phyloP scores from a whole-genome alignment of 2,888 invertebrate genomes.

The Philaethria dido region DNA sequence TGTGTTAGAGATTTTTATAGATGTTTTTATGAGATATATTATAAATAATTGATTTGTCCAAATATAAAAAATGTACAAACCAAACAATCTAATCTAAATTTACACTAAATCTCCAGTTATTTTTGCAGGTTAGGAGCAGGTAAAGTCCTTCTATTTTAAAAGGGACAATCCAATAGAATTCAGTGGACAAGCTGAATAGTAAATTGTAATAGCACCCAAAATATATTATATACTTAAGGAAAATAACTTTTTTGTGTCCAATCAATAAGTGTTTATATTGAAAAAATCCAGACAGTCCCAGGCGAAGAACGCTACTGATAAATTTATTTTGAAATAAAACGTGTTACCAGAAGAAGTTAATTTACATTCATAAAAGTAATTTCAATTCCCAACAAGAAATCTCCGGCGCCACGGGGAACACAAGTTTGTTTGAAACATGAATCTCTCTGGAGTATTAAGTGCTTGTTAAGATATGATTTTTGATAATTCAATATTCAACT shows the following conservation, averaged over 20 bases:
- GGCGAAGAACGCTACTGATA: background rate
- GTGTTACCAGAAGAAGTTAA: constrained; percentile 1
- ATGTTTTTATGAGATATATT: too few relatives aligned
- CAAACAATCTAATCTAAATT: too few relatives aligned
- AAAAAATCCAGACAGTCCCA: background rate
- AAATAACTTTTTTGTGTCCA: background rate
- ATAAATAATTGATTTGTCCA: too few relatives aligned
- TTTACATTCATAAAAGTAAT: constrained; percentile 16
- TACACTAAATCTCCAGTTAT: background rate
- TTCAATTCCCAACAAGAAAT: constrained; percentile 12
- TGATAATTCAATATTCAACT: constrained; percentile 6
- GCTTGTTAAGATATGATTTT: constrained; percentile 11
- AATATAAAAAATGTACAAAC: too few relatives aligned
- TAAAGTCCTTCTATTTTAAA: background rate
- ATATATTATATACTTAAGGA: background rate
- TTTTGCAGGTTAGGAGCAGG: background rate
- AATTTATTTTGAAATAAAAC: background rate
- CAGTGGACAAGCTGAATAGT: background rate
- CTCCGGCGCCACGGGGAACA: constrained; percentile 2
- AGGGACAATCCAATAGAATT: background rate
- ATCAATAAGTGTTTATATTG: background rate
- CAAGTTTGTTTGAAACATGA: constrained; percentile 13
- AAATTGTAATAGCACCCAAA: background rate
- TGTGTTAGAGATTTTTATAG: background rate
- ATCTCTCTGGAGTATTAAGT: constrained; percentile 6